phyloP scores from a whole-genome alignment of 1,140 invertebrate species.

The Pachyrhynchus sulphureomaculatus region DNA sequence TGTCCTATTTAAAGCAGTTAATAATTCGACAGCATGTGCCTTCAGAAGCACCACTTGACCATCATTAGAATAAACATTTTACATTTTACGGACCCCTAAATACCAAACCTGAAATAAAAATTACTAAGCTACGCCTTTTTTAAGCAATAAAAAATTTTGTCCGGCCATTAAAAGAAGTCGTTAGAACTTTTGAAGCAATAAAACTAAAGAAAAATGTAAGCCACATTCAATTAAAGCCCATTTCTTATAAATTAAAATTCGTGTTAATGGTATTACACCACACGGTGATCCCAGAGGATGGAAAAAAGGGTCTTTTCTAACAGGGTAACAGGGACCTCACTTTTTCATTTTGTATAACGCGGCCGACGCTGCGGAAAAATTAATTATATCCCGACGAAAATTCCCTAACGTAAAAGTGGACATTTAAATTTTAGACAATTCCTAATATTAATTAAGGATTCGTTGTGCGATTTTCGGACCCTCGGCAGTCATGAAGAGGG shows the following conservation, averaged over 20 bases:
- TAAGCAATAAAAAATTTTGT: constrained; percentile 17
- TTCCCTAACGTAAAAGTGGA: constrained; percentile 13
- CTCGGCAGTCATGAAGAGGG: constrained; percentile 44
- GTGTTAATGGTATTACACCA: constrained; percentile 21
- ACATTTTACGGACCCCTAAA: not conserved
- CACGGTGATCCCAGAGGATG: constrained; percentile 19
- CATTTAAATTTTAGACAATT: constrained; percentile 29
- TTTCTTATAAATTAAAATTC: constrained; percentile 32
- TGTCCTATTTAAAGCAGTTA: no score
- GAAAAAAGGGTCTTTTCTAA: constrained; percentile 1
- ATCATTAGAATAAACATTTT: constrained; percentile 10
- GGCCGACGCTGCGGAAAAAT: constrained; percentile 22
- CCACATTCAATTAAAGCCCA: constrained; percentile 26
- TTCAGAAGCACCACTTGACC: not conserved
- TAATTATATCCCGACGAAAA: constrained; percentile 24
- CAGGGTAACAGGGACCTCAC: not conserved
- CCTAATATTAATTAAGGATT: constrained; percentile 29
- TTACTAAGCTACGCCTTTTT: not conserved
- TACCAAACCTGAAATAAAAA: not conserved
- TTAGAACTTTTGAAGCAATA: constrained; percentile 26
- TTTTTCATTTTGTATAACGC: constrained; percentile 22
- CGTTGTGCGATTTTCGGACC: constrained; percentile 16
- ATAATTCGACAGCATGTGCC: no score
- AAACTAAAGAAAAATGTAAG: constrained; percentile 31
- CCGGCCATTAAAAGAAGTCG: constrained; percentile 17